phyloP scores from a whole-genome alignment of 2,113 vertebrate genomes.

The Dunckerocampus dactyliophorus region DNA sequence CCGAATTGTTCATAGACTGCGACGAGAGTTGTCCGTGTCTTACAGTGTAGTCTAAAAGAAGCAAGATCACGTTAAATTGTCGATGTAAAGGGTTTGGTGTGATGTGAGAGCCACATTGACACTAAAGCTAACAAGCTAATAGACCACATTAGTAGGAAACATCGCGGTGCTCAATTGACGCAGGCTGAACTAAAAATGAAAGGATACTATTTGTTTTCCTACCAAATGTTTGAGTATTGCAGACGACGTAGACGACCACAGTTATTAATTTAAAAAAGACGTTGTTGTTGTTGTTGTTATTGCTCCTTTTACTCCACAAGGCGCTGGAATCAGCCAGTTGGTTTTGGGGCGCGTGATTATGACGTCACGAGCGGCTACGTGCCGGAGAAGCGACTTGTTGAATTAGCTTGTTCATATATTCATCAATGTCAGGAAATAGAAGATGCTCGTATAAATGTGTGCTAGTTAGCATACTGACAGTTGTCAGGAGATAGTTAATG shows the following conservation, averaged over 20 bases:
- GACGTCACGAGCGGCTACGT: not conserved
- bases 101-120: not conserved
- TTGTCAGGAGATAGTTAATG: too few species aligned
- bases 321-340: not conserved
- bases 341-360: not conserved
- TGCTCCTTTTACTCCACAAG: not conserved
- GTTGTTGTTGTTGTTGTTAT: not conserved
- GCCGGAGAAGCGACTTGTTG: too few species aligned
- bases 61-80: too few species aligned
- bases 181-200: not conserved
- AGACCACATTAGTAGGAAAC: not conserved
- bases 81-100: too few species aligned
- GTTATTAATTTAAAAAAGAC: not conserved
- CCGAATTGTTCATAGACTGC: too few species aligned
- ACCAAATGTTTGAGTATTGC: not conserved
- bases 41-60: too few species aligned
- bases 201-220: not conserved
- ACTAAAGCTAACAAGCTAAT: slow-evolving; percentile 1
- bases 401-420: too few species aligned
- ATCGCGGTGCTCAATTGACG: not conserved
- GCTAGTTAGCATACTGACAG: too few species aligned
- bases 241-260: not conserved
- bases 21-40: too few species aligned
- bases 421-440: too few species aligned
- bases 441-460: too few species aligned